Evolutionary conservation across 2,113 vertebrate genomes (phyloP).

Genomic region (Thamnophis sirtalis): DNA sequence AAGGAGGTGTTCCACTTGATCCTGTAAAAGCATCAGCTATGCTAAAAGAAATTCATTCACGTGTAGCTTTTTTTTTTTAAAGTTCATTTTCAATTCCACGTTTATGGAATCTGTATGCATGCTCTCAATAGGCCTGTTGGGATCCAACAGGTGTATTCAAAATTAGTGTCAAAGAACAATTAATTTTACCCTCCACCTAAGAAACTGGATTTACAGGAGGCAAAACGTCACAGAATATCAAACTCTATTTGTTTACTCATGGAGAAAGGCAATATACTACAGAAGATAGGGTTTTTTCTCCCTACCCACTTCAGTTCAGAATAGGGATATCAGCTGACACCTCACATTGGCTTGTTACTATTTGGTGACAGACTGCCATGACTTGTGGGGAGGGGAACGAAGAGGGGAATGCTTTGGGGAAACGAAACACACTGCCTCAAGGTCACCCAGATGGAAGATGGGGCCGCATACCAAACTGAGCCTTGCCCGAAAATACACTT

Average conservation of each 20-base stretch:
- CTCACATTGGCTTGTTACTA: neutral
- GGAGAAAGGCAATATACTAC: too few relatives aligned
- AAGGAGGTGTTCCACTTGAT: neutral
- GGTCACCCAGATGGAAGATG: neutral
- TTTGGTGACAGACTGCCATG: neutral
- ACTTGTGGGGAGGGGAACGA: neutral
- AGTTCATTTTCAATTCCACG: neutral
- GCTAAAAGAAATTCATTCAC: neutral
- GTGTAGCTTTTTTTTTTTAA: neutral
- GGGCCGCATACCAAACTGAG: neutral
- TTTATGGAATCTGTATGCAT: neutral
- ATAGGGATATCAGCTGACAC: neutral
- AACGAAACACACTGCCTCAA: neutral
- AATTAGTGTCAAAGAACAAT: neutral
- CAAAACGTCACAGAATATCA: neutral
- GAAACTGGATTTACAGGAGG: neutral
- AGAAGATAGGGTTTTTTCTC: accelerated
- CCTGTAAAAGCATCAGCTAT: neutral
- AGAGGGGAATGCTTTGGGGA: neutral
- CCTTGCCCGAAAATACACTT: neutral
- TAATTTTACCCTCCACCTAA: neutral
- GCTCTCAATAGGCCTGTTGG: too few relatives aligned
- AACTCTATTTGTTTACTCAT: neutral
- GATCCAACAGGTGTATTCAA: neutral
- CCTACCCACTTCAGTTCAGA: neutral